Conservation (phyloP, 2,888 invertebrate species). For the Sminthurides aquaticus region DNA sequence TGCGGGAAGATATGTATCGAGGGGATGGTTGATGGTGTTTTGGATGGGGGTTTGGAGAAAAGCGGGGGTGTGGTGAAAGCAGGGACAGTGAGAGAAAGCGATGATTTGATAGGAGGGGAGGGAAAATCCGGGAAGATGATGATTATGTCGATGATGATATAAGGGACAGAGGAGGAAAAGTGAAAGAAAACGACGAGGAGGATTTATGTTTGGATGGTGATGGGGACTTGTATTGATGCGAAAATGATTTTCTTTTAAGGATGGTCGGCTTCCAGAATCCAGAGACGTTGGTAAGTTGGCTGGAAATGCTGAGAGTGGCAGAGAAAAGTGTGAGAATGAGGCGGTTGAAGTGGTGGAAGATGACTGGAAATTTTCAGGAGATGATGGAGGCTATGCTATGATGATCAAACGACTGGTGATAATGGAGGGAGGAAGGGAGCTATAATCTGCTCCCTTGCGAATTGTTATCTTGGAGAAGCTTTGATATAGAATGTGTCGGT, state of each 20-base stretch:
- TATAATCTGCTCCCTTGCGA: constrained; percentile 16
- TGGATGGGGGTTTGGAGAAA: not conserved
- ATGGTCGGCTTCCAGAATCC: too few species aligned
- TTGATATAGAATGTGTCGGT: too few species aligned
- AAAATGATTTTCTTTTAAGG: not conserved
- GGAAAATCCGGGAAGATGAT: constrained; percentile 29
- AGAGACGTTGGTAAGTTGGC: too few species aligned
- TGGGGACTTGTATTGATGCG: not conserved
- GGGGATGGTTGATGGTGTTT: not conserved
- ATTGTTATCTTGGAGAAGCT: not conserved
- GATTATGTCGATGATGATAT: constrained; percentile 28
- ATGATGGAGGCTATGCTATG: not conserved
- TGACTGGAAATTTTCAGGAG: not conserved
- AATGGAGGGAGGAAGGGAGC: too few species aligned
- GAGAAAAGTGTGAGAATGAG: not conserved
- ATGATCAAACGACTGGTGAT: constrained; percentile 19
- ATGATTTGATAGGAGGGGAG: constrained; percentile 19
- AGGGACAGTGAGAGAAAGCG: not conserved
- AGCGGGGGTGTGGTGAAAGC: not conserved
- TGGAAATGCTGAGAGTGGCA: too few species aligned
- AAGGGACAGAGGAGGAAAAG: constrained; percentile 12
- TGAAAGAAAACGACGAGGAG: not conserved
- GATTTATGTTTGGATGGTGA: not conserved
- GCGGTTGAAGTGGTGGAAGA: constrained; percentile 1
- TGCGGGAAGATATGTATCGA: not conserved